Base-by-base conservation (phyloP, 2,113 vertebrate genomes). In the Thamnaconus septentrionalis region DNA sequence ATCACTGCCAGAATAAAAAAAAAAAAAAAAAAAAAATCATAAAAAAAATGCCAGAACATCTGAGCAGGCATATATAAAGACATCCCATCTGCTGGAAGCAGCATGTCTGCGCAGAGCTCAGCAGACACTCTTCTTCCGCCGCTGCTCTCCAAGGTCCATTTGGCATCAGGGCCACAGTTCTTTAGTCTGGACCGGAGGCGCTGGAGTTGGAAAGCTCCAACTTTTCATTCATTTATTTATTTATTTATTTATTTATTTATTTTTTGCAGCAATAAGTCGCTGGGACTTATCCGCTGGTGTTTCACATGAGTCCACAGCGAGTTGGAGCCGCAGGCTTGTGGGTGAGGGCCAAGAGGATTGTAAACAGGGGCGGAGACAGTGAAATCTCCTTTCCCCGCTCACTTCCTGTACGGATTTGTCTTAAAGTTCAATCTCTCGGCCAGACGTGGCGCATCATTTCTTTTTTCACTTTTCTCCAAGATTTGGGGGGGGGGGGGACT, bases 1-100 rank as follows among this genome's bases (percentile, higher is more conserved):
- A 61, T 82, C 63, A 47, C 55, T 63, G 65, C 61, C 67, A 75
- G 56, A 71, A 71, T 52, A 82, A 11, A 58, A 48, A 67, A 55
- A 31, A 31, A 31, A 31, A 31, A 31, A 31, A 31, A 31, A 31
- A 31, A 2, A 31, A 31, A 31, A 31, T 31, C 18, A 31, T 31
- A 31, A 31, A 31, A 31, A 31, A 31, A 31, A 31, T 31, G 18
- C 18, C 18, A 31, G 18, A 31, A 31, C 18, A 31, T 39, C 67
- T 5, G 8, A 66, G 46, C 71, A 74, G 71, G 61, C 0, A 1
- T 48, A n/a, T 66, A 47, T 60, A 48, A 62, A 79, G 54, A 46
- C 9, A 41, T 76, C 66, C 65, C 7, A 5, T 64, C 69, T 12
- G n/a, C 52, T 18, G 61, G 59, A 64, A 76, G 60, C 1, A 12